Conservation (phyloP, 2,797 vertebrate species). For the Echiichthys vipera region DNA sequence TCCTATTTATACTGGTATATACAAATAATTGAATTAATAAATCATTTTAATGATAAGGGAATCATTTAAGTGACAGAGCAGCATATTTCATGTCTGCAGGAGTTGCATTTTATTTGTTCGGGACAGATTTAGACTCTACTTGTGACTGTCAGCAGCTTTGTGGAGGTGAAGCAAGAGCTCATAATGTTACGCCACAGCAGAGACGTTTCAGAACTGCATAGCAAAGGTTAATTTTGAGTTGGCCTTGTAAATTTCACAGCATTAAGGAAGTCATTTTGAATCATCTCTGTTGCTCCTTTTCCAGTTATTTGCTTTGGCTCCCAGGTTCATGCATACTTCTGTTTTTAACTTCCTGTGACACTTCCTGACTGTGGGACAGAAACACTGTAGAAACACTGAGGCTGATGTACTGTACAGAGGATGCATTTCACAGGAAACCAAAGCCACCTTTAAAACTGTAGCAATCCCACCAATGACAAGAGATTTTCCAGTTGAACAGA, state of each 20-base stretch:
- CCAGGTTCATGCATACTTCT: conserved; percentile 51
- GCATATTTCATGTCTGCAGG: background rate
- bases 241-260: conserved; percentile 1
- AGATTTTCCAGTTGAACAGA: no score
- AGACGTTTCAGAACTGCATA: conserved; percentile 22
- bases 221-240: background rate
- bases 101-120: background rate
- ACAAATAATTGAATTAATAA: no score
- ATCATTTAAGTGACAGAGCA: background rate
- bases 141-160: conserved; percentile 21
- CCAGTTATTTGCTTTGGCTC: conserved; percentile 38
- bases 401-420: conserved; percentile 13
- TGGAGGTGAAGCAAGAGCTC: conserved; percentile 28
- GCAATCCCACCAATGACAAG: conserved; percentile 21
- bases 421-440: conserved; percentile 58
- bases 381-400: background rate
- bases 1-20: no score
- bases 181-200: conserved; percentile 41
- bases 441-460: conserved; percentile 26
- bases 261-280: conserved; percentile 31
- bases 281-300: conserved; percentile 26
- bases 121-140: conserved; percentile 12
- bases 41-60: background rate
- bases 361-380: conserved; percentile 17
- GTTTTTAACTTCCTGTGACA: conserved; percentile 66